phyloP scores from a whole-genome alignment of 2,113 vertebrate genomes.

The Muntiacus muntjak region DNA sequence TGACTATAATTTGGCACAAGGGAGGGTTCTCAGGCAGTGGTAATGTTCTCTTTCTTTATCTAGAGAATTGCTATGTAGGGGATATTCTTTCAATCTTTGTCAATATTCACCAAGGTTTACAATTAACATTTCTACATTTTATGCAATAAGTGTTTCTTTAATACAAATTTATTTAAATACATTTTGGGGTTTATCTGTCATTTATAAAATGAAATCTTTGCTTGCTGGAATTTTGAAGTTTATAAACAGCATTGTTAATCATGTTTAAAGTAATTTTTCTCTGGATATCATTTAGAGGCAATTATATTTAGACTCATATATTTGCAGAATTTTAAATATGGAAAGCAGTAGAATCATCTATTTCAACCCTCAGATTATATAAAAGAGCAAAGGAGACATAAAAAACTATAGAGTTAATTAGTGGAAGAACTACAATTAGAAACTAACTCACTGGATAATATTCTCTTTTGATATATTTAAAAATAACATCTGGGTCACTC shows the following conservation, averaged over 20 bases:
- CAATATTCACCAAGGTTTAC: not conserved
- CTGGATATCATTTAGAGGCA: not conserved
- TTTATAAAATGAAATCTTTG: not conserved
- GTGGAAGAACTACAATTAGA: conserved; percentile 42
- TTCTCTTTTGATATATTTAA: conserved; percentile 55
- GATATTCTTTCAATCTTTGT: not conserved
- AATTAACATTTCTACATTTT: not conserved
- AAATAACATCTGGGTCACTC: conserved; percentile 55
- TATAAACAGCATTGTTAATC: not conserved
- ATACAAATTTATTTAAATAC: not conserved
- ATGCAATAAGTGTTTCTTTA: not conserved
- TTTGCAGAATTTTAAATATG: not conserved
- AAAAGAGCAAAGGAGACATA: not conserved
- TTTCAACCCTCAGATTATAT: not conserved
- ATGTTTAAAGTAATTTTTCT: not conserved
- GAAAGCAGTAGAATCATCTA: not conserved
- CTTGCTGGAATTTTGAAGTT: not conserved
- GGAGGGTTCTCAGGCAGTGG: not conserved
- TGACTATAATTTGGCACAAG: not conserved
- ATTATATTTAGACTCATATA: conserved; percentile 10
- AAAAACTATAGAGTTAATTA: conserved; percentile 49
- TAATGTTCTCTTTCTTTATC: not conserved
- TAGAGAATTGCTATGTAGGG: not conserved
- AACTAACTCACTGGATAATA: conserved; percentile 45
- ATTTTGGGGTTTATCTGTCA: not conserved